Percentiles rank a stretch among this genome's conserved stretches.
Conservation (phyloP, 2,888 invertebrate genomes). For the Apodemia zela region DNA sequence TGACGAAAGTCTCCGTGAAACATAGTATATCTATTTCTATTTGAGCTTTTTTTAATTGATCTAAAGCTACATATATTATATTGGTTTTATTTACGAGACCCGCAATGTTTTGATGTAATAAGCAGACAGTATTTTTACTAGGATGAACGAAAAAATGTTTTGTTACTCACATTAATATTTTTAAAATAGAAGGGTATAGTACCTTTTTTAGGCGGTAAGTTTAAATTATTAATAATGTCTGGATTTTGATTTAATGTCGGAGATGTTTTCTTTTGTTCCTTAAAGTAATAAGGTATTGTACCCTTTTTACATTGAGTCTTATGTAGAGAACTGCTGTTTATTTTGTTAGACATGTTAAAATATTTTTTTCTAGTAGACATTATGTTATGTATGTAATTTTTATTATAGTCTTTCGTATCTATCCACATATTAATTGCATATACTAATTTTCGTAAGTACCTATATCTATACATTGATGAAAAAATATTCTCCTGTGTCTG, state of each 20-base stretch:
- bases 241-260: background rate
- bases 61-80: background rate
- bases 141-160: background rate
- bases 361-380: background rate
- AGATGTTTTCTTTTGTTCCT: background rate
- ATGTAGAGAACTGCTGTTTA: background rate
- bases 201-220: background rate
- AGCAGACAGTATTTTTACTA: background rate
- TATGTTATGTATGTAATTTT: background rate
- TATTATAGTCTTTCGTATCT: background rate
- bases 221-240: background rate
- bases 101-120: constrained; percentile 7
- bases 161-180: background rate
- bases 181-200: background rate
- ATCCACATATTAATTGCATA: background rate
- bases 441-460: background rate
- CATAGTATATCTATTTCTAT: background rate
- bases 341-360: background rate
- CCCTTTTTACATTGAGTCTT: background rate
- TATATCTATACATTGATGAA: background rate
- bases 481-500: background rate
- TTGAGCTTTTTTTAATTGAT: background rate
- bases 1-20: background rate
- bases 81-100: background rate
- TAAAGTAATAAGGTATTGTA: background rate